These are phyloP conservation scores for Heliconius melpomene DNA, from an alignment of 1,140 invertebrate species.

Conservation along the genomic window DNA sequence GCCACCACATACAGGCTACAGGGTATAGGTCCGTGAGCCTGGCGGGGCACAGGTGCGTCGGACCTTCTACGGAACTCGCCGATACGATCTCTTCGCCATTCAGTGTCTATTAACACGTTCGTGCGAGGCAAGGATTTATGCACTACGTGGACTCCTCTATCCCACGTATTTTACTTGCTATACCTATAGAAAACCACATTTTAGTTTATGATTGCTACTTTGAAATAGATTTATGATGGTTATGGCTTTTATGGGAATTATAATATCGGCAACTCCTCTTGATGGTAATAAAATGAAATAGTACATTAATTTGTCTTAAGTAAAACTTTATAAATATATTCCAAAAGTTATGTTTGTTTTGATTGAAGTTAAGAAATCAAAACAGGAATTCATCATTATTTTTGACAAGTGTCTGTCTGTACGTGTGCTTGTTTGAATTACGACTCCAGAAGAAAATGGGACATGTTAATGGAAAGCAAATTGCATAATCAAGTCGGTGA, in stretches of 20 bases:
- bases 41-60: conserved; percentile 31
- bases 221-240: not conserved
- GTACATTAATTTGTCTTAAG: not conserved
- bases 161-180: not conserved
- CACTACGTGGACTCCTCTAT: conserved; percentile 9
- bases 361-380: not conserved
- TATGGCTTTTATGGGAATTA: not conserved
- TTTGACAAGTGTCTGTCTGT: not conserved
- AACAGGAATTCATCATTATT: not conserved
- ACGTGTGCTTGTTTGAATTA: not conserved
- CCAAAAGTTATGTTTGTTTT: not conserved
- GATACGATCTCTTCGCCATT: conserved; percentile 35
- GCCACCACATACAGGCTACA: not conserved
- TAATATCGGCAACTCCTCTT: not conserved
- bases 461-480: conserved; percentile 35
- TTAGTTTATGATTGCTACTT: not conserved
- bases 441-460: conserved; percentile 28
- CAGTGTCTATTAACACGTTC: conserved; percentile 28
- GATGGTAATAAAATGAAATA: not conserved
- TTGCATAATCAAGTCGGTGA: conserved; percentile 34
- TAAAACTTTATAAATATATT: not conserved
- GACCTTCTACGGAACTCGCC: conserved; percentile 22
- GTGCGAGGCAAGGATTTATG: conserved; percentile 21
- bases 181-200: not conserved
- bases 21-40: not conserved